Evolutionary conservation across 1,140 invertebrate genomes (phyloP).

Genomic region (Formica selysi): DNA sequence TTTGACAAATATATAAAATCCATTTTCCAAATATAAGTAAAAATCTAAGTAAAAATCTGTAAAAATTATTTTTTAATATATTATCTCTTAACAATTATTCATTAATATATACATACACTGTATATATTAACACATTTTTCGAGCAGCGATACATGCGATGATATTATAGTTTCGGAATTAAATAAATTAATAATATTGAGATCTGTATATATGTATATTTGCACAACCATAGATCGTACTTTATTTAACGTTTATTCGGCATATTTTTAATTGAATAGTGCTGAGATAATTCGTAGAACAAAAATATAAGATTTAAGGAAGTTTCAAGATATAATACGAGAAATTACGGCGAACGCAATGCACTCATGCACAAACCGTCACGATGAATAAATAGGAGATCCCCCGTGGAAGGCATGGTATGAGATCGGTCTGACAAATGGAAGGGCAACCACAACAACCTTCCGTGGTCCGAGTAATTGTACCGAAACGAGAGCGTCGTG

Average conservation of each 20-base stretch:
- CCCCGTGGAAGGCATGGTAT: constrained; percentile 29
- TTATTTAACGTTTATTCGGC: not conserved
- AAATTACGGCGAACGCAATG: constrained; percentile 51
- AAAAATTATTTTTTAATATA: constrained; percentile 25
- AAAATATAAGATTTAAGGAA: constrained; percentile 42
- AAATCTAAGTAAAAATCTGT: not conserved
- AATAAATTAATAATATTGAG: constrained; percentile 28
- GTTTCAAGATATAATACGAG: constrained; percentile 36
- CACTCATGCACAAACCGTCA: constrained; percentile 47
- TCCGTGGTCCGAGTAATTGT: constrained; percentile 47
- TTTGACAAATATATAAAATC: constrained; percentile 12
- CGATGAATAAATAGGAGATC: constrained; percentile 54
- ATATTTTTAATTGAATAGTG: constrained; percentile 37
- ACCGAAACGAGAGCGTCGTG: constrained; percentile 41
- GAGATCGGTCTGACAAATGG: constrained; percentile 60
- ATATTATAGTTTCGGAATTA: not conserved
- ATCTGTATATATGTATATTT: not conserved
- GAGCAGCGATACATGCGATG: not conserved
- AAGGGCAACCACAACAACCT: constrained; percentile 48
- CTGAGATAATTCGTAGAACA: constrained; percentile 39
- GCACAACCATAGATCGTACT: constrained; percentile 8
- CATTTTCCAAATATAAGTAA: not conserved
- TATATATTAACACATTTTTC: not conserved
- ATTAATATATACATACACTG: not conserved
- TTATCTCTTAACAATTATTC: constrained; percentile 9